phyloP scores from a whole-genome alignment of 1,140 invertebrate genomes.

The Hyles vespertilio region DNA sequence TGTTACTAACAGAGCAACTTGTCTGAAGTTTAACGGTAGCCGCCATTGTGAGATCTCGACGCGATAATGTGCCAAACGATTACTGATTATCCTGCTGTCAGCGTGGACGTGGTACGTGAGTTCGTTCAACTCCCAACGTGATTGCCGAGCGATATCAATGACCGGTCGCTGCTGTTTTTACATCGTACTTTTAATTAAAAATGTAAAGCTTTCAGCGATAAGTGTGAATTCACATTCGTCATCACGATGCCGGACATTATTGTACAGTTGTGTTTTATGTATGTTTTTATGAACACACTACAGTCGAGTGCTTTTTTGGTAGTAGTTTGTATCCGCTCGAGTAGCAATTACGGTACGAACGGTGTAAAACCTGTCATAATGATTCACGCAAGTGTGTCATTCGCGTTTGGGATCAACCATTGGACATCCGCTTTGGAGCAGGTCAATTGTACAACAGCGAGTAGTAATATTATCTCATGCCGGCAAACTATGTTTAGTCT shows the following conservation, averaged over 20 bases:
- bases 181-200: neutral
- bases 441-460: too few species aligned
- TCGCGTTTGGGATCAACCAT: too few species aligned
- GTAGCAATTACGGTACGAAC: too few species aligned
- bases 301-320: too few species aligned
- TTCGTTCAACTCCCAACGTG: conserved; percentile 13
- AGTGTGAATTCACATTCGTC: neutral
- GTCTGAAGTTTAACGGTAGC: conserved; percentile 14
- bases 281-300: too few species aligned
- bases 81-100: conserved; percentile 15
- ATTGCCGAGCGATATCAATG: neutral
- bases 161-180: conserved; percentile 1
- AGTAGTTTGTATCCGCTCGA: too few species aligned
- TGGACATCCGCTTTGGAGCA: too few species aligned
- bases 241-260: too few species aligned
- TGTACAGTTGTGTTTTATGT: too few species aligned
- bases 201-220: conserved; percentile 5
- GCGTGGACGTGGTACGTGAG: conserved; percentile 4
- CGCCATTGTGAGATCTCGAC: conserved; percentile 15
- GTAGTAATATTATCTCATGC: neutral
- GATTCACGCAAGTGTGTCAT: too few species aligned
- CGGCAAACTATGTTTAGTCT: neutral
- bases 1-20: conserved; percentile 1
- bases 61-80: conserved; percentile 17
- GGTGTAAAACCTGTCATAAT: too few species aligned